Evolutionary conservation across 2,888 invertebrate species (phyloP).

Genomic region (Dichetophora obliterata): DNA sequence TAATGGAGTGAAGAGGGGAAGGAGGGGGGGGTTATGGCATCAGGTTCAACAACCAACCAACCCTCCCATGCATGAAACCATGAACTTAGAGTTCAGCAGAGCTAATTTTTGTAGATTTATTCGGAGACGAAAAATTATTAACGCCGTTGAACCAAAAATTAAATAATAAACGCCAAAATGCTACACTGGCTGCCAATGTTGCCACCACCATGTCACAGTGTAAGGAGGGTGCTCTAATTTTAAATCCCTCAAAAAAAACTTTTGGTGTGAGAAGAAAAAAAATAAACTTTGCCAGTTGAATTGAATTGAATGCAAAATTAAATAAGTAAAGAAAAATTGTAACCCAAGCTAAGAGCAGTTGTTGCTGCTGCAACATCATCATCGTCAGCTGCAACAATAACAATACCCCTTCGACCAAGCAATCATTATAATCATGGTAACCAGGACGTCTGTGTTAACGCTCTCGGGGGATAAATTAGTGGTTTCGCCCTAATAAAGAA

Average conservation of each 20-base stretch:
- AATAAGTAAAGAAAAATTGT: slow-evolving; percentile 12
- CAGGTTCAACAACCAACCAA: background rate
- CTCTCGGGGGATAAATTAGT: slow-evolving; percentile 36
- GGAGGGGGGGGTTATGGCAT: background rate
- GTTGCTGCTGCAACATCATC: background rate
- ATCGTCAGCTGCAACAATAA: background rate
- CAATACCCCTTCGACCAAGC: background rate
- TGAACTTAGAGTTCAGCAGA: background rate
- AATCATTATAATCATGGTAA: slow-evolving; percentile 9
- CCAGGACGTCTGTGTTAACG: background rate
- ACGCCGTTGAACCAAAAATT: slow-evolving; percentile 16
- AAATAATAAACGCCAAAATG: slow-evolving; percentile 37
- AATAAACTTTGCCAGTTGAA: background rate
- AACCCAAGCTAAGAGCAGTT: slow-evolving; percentile 45
- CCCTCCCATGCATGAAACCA: background rate
- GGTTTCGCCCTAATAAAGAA: slow-evolving; percentile 36
- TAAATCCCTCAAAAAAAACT: slow-evolving; percentile 19
- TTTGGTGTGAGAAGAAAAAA: background rate
- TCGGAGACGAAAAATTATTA: background rate
- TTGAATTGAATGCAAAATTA: slow-evolving; percentile 33
- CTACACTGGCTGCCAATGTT: background rate
- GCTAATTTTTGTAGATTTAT: background rate
- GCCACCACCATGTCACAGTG: background rate
- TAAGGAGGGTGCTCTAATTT: slow-evolving; percentile 24
- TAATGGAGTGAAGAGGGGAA: background rate